Evolutionary conservation across 1,140 invertebrate species (phyloP).

Genomic region (Idris sp.): DNA sequence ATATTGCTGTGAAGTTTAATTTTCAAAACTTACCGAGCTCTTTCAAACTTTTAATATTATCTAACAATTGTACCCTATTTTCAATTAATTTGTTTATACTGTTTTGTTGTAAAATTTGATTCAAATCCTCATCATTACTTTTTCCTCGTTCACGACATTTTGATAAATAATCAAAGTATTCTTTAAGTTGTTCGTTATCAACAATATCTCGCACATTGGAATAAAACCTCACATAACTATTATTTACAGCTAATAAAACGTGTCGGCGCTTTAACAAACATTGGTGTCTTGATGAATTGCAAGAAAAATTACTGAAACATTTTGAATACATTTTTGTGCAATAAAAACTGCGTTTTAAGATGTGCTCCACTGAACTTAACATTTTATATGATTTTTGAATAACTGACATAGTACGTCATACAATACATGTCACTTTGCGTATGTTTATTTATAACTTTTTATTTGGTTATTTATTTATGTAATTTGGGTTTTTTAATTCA

Average conservation of each 20-base stretch:
- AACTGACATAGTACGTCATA: no score
- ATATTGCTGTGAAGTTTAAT: background rate
- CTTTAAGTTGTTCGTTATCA: conserved; percentile 51
- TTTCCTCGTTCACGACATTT: conserved; percentile 40
- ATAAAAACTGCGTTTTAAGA: background rate
- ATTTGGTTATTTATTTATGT: no score
- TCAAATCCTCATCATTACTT: background rate
- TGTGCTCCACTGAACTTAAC: no score
- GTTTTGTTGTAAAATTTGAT: conserved; percentile 63
- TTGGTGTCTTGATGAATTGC: background rate
- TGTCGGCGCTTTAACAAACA: background rate
- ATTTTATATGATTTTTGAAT: no score
- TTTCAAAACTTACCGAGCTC: conserved; percentile 73
- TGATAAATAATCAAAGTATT: conserved; percentile 63
- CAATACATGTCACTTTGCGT: no score
- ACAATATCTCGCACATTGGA: background rate
- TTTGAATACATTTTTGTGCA: background rate
- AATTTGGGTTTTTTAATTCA: no score
- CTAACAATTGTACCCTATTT: conserved; percentile 69
- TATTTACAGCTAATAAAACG: background rate
- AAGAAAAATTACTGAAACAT: background rate
- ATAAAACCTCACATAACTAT: conserved; percentile 13
- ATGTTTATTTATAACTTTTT: no score
- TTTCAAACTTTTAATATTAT: conserved; percentile 75
- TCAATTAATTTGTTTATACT: conserved; percentile 70